phyloP scores from a whole-genome alignment of 2,888 invertebrate species.

The Eustalomyia histrio region DNA sequence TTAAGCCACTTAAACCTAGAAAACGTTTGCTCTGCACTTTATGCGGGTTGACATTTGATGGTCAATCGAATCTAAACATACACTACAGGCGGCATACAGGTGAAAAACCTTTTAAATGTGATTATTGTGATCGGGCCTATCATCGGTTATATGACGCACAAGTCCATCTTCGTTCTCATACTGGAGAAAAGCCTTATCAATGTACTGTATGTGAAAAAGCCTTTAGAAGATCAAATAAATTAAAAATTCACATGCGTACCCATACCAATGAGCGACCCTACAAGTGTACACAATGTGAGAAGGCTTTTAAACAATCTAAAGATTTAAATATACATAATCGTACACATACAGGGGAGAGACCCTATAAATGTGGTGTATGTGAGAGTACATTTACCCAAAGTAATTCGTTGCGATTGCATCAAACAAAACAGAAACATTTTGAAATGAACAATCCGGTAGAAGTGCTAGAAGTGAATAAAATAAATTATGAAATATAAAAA shows the following conservation, averaged over 20 bases:
- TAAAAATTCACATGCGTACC: conserved; percentile 83
- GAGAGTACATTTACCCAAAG: conserved; percentile 49
- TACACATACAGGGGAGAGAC: conserved; percentile 61
- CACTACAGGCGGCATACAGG: conserved; percentile 60
- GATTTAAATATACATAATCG: conserved; percentile 83
- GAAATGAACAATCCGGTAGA: conserved; percentile 8
- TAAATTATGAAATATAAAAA: no score
- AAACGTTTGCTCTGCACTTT: conserved; percentile 70
- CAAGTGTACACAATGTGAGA: conserved; percentile 81
- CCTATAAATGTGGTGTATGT: conserved; percentile 59
- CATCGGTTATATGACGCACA: conserved; percentile 50
- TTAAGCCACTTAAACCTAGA: conserved; percentile 28
- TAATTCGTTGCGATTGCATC: conserved; percentile 83
- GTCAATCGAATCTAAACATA: conserved; percentile 55
- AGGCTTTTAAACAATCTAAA: conserved; percentile 85
- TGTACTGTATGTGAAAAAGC: conserved; percentile 79
- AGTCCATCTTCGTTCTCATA: conserved; percentile 56
- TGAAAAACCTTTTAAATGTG: conserved; percentile 59
- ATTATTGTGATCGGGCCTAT: conserved; percentile 50
- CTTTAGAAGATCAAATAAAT: conserved; percentile 83
- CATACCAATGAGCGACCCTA: conserved; percentile 82
- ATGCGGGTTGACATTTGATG: conserved; percentile 58
- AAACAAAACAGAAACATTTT: conserved; percentile 79
- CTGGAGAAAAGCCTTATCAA: conserved; percentile 57
- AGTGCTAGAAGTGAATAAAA: no score